These are phyloP conservation scores for Labeo catla DNA, from an alignment of 2,113 vertebrate species.

Conservation along the genomic window DNA sequence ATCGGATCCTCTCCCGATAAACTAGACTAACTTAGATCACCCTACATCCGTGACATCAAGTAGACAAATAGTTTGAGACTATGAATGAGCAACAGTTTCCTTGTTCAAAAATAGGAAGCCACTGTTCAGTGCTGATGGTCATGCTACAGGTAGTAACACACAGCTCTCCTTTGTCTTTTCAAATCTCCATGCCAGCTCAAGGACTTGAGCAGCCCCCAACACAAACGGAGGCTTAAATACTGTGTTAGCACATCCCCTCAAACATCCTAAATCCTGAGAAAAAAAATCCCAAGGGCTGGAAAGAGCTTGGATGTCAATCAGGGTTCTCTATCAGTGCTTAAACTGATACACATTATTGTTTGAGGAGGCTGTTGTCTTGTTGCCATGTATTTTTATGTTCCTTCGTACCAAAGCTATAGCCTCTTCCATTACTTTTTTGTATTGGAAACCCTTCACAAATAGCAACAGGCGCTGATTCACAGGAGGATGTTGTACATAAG, in stretches of 20 bases:
- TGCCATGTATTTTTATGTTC: constrained; percentile 56
- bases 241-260: background rate
- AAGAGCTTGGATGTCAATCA: background rate
- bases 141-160: constrained; percentile 20
- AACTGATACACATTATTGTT: constrained; percentile 15
- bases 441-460: constrained; percentile 53
- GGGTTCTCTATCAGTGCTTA: background rate
- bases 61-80: background rate
- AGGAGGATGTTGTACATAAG: constrained; percentile 54
- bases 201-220: constrained; percentile 13
- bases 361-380: constrained; percentile 69
- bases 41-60: background rate
- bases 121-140: constrained; percentile 2
- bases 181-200: constrained; percentile 15
- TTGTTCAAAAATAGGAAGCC: constrained; percentile 13
- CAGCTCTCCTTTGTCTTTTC: constrained; percentile 5
- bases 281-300: constrained; percentile 3
- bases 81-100: constrained; percentile 1
- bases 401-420: constrained; percentile 8
- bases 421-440: constrained; percentile 47
- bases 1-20: background rate
- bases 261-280: constrained; percentile 19
- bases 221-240: constrained; percentile 12
- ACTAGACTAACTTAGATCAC: background rate
- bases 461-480: constrained; percentile 50